Percentiles rank a stretch among this genome's conserved stretches.
These are phyloP conservation scores for Sylvietta virens DNA, from an alignment of 2,113 vertebrate species.

Conservation along the genomic window DNA sequence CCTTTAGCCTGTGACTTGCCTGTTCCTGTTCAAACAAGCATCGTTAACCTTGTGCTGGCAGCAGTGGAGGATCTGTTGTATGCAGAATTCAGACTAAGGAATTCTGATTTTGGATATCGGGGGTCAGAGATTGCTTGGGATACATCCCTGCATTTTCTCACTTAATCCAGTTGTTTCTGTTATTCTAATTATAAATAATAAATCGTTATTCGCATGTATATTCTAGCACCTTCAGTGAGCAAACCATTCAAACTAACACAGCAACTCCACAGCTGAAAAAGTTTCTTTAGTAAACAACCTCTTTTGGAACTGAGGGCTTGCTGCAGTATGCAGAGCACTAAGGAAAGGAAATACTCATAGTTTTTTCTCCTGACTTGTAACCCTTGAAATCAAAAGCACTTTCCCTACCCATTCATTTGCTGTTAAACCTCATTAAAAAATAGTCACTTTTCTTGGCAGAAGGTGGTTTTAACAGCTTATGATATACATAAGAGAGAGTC, in stretches of 20 bases:
- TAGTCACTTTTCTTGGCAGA: constrained; percentile 18
- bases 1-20: background rate
- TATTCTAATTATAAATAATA: background rate
- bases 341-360: constrained; percentile 57
- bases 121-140: background rate
- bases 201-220: background rate
- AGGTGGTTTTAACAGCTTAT: constrained; percentile 20
- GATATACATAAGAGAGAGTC: background rate
- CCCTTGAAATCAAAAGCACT: constrained; percentile 71
- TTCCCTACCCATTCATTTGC: constrained; percentile 34
- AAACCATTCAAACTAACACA: background rate
- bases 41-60: background rate
- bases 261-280: background rate
- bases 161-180: background rate
- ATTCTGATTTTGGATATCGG: background rate
- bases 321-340: constrained; percentile 27
- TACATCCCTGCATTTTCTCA: background rate
- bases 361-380: constrained; percentile 67
- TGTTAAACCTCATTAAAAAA: constrained; percentile 66
- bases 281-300: constrained; percentile 35
- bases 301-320: constrained; percentile 49
- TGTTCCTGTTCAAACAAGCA: background rate
- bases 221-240: background rate
- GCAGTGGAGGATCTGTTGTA: background rate
- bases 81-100: background rate